Conservation (phyloP, 2,888 invertebrate species). For the Hypercompe scribonia region DNA sequence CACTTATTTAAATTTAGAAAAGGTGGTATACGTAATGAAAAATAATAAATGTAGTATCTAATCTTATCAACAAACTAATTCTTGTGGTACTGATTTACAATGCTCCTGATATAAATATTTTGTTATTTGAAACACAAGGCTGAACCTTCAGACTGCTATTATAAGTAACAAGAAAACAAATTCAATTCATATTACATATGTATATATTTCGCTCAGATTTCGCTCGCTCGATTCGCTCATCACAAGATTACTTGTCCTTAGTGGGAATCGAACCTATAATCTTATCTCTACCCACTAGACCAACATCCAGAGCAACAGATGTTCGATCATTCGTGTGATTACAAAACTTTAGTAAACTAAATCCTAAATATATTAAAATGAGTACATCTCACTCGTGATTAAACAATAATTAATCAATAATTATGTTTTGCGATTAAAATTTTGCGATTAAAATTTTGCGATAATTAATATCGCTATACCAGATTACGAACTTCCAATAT, state of each 20-base stretch:
- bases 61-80: background rate
- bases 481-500: slow-evolving; percentile 25
- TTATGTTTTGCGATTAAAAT: slow-evolving; percentile 23
- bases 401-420: slow-evolving; percentile 18
- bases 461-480: slow-evolving; percentile 4
- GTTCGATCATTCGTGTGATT: background rate
- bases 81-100: background rate
- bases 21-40: background rate
- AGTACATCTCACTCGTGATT: background rate
- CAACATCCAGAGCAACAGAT: no score
- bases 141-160: background rate
- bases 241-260: no score
- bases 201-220: no score
- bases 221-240: no score
- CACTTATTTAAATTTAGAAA: no score
- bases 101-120: background rate
- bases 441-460: slow-evolving; percentile 14
- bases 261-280: no score
- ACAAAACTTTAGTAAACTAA: no score
- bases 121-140: background rate
- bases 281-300: no score
- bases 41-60: background rate
- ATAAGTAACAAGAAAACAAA: background rate
- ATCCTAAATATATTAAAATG: background rate
- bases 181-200: no score